Evolutionary conservation across 2,113 vertebrate species (phyloP), one percentile per base, ranked within the genome.

Genomic region (Nesogale talazaci): DNA sequence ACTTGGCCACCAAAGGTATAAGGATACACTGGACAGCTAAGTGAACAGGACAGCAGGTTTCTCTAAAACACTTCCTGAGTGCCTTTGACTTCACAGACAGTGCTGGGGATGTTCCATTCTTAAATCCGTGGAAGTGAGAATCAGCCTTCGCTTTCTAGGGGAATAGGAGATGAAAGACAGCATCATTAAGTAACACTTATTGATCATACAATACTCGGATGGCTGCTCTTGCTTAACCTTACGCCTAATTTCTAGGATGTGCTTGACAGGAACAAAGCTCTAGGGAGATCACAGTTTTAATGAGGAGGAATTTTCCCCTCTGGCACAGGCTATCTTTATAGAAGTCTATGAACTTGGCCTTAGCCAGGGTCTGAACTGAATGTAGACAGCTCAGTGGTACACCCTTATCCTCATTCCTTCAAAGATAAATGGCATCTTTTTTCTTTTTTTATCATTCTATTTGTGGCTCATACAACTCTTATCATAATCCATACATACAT

Each of bases 31-130:
- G 52, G n/a, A 61, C 46, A 52, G 46, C 46, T 69, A 83, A 23
- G 63, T 91, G 74, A 95, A 69, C 69, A 93, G 91, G 78, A 38
- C 40, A 85, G 29, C 38, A 92, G 22, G 63, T 36, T 90, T 79
- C 90, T 90, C 79, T 91, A 52, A 52, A 52, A 52, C 46, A 12
- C 46, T 12, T 52, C 46, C 46, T 52, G 46, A 52, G 46, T 78
- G 46, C 9, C 77, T 63, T 70, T 88, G n/a, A 85, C 34, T 83
- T 89, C 63, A 75, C 23, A 1, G 59, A 69, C 56, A 80, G n/a
- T 69, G 63, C 27, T 56, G 67, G 6, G 19, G 27, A 91, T 65
- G 86, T 11, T 70, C 42, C 11, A 70, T 25, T 85, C 19, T 88
- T 57, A 10, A 59, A 87, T 65, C 78, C 19, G 5, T 38, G 88